Evolutionary conservation across 2,797 vertebrate genomes (phyloP).

Genomic region (Phalloptychus januarius): DNA sequence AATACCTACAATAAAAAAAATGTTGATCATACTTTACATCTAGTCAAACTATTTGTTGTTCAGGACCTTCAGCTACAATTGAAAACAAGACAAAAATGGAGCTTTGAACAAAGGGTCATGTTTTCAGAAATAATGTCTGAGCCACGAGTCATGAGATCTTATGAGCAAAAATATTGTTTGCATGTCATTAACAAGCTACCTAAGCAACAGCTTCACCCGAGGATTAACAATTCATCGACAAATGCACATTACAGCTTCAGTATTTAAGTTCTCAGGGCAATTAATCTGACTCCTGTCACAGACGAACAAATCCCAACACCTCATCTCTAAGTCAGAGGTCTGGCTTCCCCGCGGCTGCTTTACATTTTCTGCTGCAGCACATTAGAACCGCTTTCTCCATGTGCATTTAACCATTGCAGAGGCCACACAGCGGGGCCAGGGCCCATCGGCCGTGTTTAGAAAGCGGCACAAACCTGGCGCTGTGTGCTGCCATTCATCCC

Average conservation of each 20-base stretch:
- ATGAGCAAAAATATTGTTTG: neutral
- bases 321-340: constrained; percentile 3
- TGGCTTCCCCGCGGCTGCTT: neutral
- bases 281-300: neutral
- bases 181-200: neutral
- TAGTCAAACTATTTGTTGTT: neutral
- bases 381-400: constrained; percentile 10
- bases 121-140: neutral
- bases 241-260: neutral
- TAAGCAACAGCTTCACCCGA: neutral
- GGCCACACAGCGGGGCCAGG: constrained; percentile 51
- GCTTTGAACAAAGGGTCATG: neutral
- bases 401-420: constrained; percentile 13
- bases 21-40: neutral
- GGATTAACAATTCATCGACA: neutral
- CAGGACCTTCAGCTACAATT: neutral
- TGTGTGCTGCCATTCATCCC: constrained; percentile 56
- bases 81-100: neutral
- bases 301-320: constrained; percentile 4
- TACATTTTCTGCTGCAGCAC: constrained; percentile 3
- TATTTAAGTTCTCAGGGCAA: neutral
- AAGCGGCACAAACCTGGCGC: constrained; percentile 60
- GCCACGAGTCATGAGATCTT: neutral
- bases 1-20: neutral
- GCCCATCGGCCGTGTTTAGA: constrained; percentile 57